Evolutionary conservation across 2,113 vertebrate genomes (phyloP), one percentile per base, ranked within the genome.

Genomic region (Camelus dromedarius): DNA sequence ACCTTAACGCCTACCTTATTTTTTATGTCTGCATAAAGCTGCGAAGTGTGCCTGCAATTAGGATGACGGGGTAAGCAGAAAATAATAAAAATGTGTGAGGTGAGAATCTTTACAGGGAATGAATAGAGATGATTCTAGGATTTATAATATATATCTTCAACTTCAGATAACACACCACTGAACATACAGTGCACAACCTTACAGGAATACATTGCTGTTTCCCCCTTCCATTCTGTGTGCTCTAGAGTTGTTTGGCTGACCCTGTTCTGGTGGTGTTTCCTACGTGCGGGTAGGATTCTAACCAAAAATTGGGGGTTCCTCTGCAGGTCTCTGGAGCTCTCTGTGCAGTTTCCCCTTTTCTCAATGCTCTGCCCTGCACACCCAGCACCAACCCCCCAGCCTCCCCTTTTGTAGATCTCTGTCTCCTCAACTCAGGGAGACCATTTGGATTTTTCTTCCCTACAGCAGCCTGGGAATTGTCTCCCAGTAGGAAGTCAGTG

Each of bases 11-110:
- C 84, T 96, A 50, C 32, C 92, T 98, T 98, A 79, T 96, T 91
- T 97, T 98, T 97, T 84, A 97, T 92, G 70, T 83, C 83, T 95
- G 30, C 73, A 85, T 95, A 92, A 98, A 97, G 3, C 88, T 96
- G 72, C 97, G 83, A 98, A 94, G 50, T 96, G 26, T 90, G 46
- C 19, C 67, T 96, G 73, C 35, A 98, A 97, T 97, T 97, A 98
- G 86, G 79, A 76, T 52, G 5, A 86, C 69, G 50, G 86, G 94
- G 52, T 16, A 92, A 96, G 77, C 19, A 95, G 35, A 98, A 96
- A 97, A 96, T 75, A 86, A 92, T 95, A 95, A 89, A 98, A 97
- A 58, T 64, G 75, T 91, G 73, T 89, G 94, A 96, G 89, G 96
- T 94, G 52, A 96, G 4, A 58, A 95, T 96, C 62, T 84, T 89